Evolutionary conservation across 2,888 invertebrate species (phyloP), one percentile per base, ranked within the genome.

Genomic region (Chalcis sispes): DNA sequence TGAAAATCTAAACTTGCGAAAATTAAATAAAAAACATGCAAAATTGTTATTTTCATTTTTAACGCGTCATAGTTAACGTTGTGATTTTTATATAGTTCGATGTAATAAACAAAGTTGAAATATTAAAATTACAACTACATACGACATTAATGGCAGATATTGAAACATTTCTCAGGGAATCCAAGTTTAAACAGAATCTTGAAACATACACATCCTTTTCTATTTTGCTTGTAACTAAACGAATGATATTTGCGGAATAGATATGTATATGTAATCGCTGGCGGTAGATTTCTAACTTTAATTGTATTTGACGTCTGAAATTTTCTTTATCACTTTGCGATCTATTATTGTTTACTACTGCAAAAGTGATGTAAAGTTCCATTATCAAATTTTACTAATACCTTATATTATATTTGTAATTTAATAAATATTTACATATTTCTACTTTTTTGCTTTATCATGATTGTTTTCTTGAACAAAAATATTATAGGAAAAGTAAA

Each of bases 351-450:
- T 15, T 36, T 18, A 20, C 40, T 42, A 25, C 20, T 59, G 23
- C 36, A 32, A 29, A 23, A 29, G 32, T 27, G 72, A 54, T 66
- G 66, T n/a, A 27, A 59, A 52, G 59, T 66, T 59, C 59, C 58
- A 72, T 72, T 72, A 72, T 66, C 27, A 66, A 66, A 66, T 72
- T 50, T 29, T 40, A 18, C 56, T 23, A 54, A 42, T 70, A 48
- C 48, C 40, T 10, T 56, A 42, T 29, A 29, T 18, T 42, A 27
- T 58, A 10, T 23, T 20, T 32, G 18, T 25, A 27, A 54, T 54
- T 54, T 40, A 40, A 50, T 5, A 2, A 36, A 18, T 18, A n/a
- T 56, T 8, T 52, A 7, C 23, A 27, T 50, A 7, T 5, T 36
- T 36, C n/a, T 23, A 15, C 46, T 56, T 13, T 20, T 46, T 15